A percentile compares a stretch with the other conserved stretches of the same genome.
Conservation (phyloP, 1,140 invertebrate species). For the Anadara kagoshimensis region DNA sequence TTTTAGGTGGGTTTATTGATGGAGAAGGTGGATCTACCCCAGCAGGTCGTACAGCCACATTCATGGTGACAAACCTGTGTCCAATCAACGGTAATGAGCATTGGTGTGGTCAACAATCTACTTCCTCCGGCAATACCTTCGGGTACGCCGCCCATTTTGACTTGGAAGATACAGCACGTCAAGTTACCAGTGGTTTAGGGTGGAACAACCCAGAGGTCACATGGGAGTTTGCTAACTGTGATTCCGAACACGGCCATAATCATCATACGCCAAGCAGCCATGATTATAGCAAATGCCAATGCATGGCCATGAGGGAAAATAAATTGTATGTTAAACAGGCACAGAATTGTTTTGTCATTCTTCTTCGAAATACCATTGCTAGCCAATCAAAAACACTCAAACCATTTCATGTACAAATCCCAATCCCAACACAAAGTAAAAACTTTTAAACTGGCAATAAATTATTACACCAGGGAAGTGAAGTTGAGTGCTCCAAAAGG, state of each 20-base stretch:
- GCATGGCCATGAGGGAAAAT: conserved; percentile 26
- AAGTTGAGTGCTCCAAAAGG: too few species aligned
- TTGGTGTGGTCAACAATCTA: conserved; percentile 52
- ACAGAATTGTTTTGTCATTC: too few species aligned
- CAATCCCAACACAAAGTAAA: too few species aligned
- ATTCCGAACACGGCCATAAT: conserved; percentile 7
- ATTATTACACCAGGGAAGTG: too few species aligned
- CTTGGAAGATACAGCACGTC: conserved; percentile 49
- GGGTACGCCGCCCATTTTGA: conserved; percentile 61
- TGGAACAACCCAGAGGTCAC: conserved; percentile 62
- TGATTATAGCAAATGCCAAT: conserved; percentile 38
- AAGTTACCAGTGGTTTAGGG: conserved; percentile 31
- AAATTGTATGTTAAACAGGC: too few species aligned
- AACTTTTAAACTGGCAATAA: too few species aligned
- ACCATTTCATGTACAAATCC: too few species aligned
- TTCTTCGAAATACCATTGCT: too few species aligned
- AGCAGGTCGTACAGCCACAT: conserved; percentile 27
- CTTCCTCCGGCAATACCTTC: conserved; percentile 39
- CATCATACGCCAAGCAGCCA: conserved; percentile 17
- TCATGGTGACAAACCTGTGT: conserved; percentile 61
- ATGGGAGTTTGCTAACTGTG: conserved; percentile 50
- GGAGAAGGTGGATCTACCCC: conserved; percentile 39
- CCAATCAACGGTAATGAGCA: conserved; percentile 46
- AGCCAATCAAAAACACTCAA: too few species aligned
- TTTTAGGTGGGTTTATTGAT: conserved; percentile 50